phyloP scores from a whole-genome alignment of 1,140 invertebrate species.

The Euura lappo region DNA sequence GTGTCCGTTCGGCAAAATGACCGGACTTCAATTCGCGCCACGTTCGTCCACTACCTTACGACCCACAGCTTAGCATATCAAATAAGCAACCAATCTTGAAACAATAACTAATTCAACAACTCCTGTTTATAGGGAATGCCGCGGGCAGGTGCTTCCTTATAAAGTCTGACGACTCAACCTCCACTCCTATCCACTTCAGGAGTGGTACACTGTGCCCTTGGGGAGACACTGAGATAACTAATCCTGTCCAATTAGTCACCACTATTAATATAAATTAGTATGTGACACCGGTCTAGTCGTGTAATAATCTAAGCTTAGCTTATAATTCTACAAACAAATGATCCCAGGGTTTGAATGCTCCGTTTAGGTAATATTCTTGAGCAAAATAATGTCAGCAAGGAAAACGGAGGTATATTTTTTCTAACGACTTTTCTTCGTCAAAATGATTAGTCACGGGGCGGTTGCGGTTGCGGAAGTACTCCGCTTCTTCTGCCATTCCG shows the following conservation, averaged over 20 bases:
- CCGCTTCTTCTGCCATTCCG: background rate
- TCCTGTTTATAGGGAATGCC: background rate
- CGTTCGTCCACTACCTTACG: background rate
- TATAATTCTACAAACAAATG: background rate
- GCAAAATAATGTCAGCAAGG: no score
- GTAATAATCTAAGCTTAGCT: background rate
- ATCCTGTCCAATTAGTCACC: constrained; percentile 1
- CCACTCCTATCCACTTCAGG: background rate
- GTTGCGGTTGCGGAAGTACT: background rate
- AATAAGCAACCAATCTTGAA: background rate
- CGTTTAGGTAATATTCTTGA: background rate
- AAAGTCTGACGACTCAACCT: background rate
- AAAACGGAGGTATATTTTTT: no score
- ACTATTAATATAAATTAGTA: constrained; percentile 1
- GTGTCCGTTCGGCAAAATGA: background rate
- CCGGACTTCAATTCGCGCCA: background rate
- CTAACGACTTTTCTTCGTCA: background rate
- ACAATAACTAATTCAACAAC: constrained; percentile 1
- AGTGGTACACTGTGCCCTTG: background rate
- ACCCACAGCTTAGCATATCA: background rate
- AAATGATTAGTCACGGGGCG: background rate
- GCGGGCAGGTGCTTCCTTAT: background rate
- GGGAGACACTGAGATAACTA: background rate
- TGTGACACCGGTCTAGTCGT: background rate
- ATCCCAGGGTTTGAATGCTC: background rate